Evolutionary conservation across 2,113 vertebrate species (phyloP).

Genomic region (Leucopsar rothschildi): DNA sequence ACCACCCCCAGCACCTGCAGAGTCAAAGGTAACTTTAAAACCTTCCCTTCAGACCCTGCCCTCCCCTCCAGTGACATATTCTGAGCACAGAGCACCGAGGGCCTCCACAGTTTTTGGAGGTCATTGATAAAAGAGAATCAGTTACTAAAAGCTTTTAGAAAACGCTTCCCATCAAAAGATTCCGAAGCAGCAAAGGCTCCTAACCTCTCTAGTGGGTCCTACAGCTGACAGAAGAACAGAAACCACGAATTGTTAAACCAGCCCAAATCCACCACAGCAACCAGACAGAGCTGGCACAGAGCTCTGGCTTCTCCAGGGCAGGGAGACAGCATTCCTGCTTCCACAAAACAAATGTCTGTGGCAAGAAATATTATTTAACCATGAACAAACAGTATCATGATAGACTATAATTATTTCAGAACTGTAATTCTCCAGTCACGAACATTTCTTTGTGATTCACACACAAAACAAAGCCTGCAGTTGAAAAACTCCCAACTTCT

Average conservation of each 20-base stretch:
- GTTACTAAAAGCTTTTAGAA: neutral
- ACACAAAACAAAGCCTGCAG: neutral
- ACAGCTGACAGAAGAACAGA: neutral
- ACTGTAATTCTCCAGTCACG: neutral
- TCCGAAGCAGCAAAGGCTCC: neutral
- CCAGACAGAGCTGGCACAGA: neutral
- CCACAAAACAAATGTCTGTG: neutral
- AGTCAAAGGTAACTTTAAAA: neutral
- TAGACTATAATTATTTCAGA: neutral
- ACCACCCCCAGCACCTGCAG: neutral
- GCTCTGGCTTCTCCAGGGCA: neutral
- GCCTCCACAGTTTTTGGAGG: neutral
- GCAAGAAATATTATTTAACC: neutral
- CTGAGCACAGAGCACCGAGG: neutral
- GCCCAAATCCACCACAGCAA: neutral
- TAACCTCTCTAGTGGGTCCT: neutral
- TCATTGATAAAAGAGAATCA: neutral
- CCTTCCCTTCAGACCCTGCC: neutral
- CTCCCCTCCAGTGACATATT: neutral
- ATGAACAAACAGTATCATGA: neutral
- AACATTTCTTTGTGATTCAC: neutral
- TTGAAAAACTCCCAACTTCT: neutral
- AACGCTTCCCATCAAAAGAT: neutral
- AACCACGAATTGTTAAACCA: neutral
- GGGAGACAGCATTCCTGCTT: neutral